Conservation (phyloP, 2,888 invertebrate genomes). For the Diaperis boleti region DNA sequence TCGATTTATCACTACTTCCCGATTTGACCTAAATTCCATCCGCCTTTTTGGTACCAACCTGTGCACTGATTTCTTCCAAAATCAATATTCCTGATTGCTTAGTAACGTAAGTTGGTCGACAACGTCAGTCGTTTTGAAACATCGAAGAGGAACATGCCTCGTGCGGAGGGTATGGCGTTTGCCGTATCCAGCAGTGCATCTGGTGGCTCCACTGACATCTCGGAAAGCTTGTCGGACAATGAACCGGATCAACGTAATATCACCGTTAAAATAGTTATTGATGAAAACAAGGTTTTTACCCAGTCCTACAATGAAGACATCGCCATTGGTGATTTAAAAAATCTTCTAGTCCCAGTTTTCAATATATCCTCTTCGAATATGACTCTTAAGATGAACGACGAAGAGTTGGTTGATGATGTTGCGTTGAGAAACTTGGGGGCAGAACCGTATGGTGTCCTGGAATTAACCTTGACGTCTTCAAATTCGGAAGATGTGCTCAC, state of each 20-base stretch:
- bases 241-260: constrained; percentile 6
- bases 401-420: constrained; percentile 55
- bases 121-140: constrained; percentile 13
- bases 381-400: constrained; percentile 66
- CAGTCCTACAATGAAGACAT: constrained; percentile 69
- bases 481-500: constrained; percentile 53
- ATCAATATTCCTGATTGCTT: constrained; percentile 25
- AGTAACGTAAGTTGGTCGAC: neutral
- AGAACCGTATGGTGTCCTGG: constrained; percentile 45
- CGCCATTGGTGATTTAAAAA: constrained; percentile 72
- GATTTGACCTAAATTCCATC: constrained; percentile 14
- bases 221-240: constrained; percentile 1
- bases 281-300: constrained; percentile 61
- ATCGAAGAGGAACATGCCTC: constrained; percentile 2
- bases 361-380: constrained; percentile 68
- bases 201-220: neutral
- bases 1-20: neutral
- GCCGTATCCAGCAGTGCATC: constrained; percentile 5
- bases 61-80: constrained; percentile 18
- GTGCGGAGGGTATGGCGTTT: neutral
- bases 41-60: constrained; percentile 10
- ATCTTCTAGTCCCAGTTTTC: constrained; percentile 72
- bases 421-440: constrained; percentile 46
- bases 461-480: constrained; percentile 51
- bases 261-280: constrained; percentile 32